phyloP scores from a whole-genome alignment of 2,797 vertebrate genomes.

The Anabas testudineus region DNA sequence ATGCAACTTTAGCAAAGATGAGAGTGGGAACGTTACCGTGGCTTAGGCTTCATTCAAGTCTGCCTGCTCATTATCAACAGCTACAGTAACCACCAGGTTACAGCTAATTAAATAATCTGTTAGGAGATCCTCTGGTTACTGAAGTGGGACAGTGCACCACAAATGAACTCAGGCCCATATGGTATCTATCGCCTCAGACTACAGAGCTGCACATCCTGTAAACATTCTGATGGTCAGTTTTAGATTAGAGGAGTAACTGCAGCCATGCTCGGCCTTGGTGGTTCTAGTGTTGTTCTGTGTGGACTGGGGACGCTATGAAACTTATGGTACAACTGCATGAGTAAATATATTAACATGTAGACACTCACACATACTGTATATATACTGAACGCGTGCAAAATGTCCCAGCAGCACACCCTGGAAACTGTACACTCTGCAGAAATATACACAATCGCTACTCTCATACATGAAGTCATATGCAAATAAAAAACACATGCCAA shows the following conservation, averaged over 20 bases:
- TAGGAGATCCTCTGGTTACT: slow-evolving; percentile 26
- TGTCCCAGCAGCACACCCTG: neutral
- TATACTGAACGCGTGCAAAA: slow-evolving; percentile 16
- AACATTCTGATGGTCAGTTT: slow-evolving; percentile 57
- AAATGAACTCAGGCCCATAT: slow-evolving; percentile 65
- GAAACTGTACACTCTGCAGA: slow-evolving; percentile 12
- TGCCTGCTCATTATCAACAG: slow-evolving; percentile 5
- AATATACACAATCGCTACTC: slow-evolving; percentile 30
- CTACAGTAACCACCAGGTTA: slow-evolving; percentile 21
- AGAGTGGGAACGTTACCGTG: slow-evolving; percentile 29
- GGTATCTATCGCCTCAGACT: slow-evolving; percentile 68
- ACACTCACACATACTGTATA: slow-evolving; percentile 2
- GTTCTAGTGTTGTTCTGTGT: slow-evolving; percentile 3
- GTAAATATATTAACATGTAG: slow-evolving; percentile 3
- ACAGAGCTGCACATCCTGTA: slow-evolving; percentile 52
- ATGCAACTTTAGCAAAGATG: slow-evolving; percentile 41
- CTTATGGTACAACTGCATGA: neutral
- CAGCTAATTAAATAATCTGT: slow-evolving; percentile 34
- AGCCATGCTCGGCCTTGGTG: slow-evolving; percentile 20
- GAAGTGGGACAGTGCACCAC: slow-evolving; percentile 32
- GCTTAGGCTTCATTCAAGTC: slow-evolving; percentile 11
- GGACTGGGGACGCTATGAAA: neutral
- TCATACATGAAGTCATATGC: slow-evolving; percentile 4
- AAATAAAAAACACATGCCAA: neutral
- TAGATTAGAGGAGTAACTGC: slow-evolving; percentile 55